Percentiles rank a stretch among this genome's conserved stretches.
These are phyloP conservation scores for Aricia artaxerxes DNA, from an alignment of 2,888 invertebrate genomes.

Conservation along the genomic window DNA sequence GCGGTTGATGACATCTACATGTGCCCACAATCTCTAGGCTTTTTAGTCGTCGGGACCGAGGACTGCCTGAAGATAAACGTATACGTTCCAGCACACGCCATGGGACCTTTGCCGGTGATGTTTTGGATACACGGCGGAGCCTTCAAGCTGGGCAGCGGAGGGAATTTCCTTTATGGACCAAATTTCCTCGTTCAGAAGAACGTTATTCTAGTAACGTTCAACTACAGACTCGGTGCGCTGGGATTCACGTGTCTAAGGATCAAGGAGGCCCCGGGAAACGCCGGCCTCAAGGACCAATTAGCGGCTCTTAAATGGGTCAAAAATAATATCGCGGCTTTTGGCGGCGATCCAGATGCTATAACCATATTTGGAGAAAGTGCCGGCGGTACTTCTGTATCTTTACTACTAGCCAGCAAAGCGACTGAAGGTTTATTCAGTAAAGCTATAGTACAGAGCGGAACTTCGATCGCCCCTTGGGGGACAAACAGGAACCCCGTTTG, in stretches of 20 bases:
- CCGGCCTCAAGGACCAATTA: conserved; percentile 69
- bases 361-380: conserved; percentile 74
- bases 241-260: conserved; percentile 68
- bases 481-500: conserved; percentile 62
- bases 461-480: conserved; percentile 63
- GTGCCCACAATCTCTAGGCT: conserved; percentile 56
- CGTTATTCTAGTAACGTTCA: conserved; percentile 69
- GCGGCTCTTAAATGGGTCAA: conserved; percentile 70
- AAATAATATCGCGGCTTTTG: conserved; percentile 68
- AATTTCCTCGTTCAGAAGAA: conserved; percentile 64
- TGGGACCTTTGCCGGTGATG: conserved; percentile 63
- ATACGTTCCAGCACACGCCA: conserved; percentile 56
- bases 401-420: conserved; percentile 57
- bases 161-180: conserved; percentile 63
- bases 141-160: conserved; percentile 65
- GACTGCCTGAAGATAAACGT: conserved; percentile 69
- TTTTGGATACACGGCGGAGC: conserved; percentile 71
- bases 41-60: conserved; percentile 58
- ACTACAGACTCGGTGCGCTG: conserved; percentile 67
- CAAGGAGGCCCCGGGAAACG: conserved; percentile 71
- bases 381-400: conserved; percentile 60
- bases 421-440: conserved; percentile 62
- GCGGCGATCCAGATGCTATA: conserved; percentile 68
- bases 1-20: conserved; percentile 60
- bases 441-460: conserved; percentile 69